Evolutionary conservation across 2,888 invertebrate species (phyloP).

Genomic region (Scaptomyza tumidula): DNA sequence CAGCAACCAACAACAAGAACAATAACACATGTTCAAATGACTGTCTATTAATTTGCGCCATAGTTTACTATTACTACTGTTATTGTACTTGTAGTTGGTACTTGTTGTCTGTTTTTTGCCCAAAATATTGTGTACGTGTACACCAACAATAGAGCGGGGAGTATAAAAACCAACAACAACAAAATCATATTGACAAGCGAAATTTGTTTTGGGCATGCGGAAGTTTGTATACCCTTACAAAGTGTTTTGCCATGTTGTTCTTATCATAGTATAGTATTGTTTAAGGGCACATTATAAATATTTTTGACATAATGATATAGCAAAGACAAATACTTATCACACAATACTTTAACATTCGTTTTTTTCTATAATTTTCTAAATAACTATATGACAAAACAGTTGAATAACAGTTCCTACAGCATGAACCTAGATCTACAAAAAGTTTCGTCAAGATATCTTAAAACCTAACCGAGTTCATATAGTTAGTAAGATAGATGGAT

Average conservation of each 20-base stretch:
- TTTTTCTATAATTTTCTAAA: no score
- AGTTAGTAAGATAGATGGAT: neutral
- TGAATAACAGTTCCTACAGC: neutral
- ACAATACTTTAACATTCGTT: no score
- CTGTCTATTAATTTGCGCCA: slow-evolving; percentile 74
- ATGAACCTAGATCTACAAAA: neutral
- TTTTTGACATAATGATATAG: no score
- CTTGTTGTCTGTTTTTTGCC: slow-evolving; percentile 61
- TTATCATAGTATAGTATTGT: neutral
- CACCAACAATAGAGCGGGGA: slow-evolving; percentile 50
- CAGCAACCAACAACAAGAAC: slow-evolving; percentile 30
- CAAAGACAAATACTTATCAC: no score
- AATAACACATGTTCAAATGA: slow-evolving; percentile 63
- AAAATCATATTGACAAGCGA: slow-evolving; percentile 5
- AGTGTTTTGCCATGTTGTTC: neutral
- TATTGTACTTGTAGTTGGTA: slow-evolving; percentile 34
- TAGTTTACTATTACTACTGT: slow-evolving; percentile 58
- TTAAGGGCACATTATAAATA: neutral
- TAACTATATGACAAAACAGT: no score
- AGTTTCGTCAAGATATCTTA: neutral
- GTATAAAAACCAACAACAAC: slow-evolving; percentile 22
- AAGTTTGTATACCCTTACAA: slow-evolving; percentile 9
- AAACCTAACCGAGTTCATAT: neutral
- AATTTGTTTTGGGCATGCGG: neutral
- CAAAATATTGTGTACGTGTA: slow-evolving; percentile 63